Evolutionary conservation across 2,888 invertebrate genomes (phyloP).

Genomic region (Dryobotodes eremita): DNA sequence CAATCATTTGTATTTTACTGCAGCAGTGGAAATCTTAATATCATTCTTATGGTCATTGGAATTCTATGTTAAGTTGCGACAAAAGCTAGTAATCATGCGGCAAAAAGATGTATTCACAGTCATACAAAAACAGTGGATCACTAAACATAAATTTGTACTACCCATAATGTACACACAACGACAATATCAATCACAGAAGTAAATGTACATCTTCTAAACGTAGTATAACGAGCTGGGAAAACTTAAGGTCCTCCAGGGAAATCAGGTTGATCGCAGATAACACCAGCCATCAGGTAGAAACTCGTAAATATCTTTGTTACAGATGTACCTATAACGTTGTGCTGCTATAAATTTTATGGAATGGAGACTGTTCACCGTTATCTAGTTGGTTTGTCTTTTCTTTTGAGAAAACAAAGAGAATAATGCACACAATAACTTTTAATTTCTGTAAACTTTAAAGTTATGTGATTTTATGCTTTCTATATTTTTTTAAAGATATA

Average conservation of each 20-base stretch:
- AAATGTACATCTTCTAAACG: constrained; percentile 53
- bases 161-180: constrained; percentile 16
- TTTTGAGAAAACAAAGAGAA: constrained; percentile 27
- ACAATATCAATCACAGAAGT: constrained; percentile 55
- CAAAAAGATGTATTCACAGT: neutral
- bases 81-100: neutral
- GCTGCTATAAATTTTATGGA: constrained; percentile 56
- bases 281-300: constrained; percentile 50
- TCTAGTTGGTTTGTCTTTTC: constrained; percentile 47
- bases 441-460: constrained; percentile 3
- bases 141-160: neutral
- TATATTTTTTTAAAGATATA: neutral
- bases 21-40: neutral
- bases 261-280: constrained; percentile 64
- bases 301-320: constrained; percentile 61
- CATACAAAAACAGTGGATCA: neutral
- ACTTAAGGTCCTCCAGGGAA: constrained; percentile 62
- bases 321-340: constrained; percentile 52
- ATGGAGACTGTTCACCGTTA: constrained; percentile 53
- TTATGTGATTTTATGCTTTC: too few species aligned
- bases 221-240: constrained; percentile 60
- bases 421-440: constrained; percentile 18
- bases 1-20: neutral
- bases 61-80: too few species aligned
- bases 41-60: neutral